Base-by-base conservation (phyloP, 2,888 invertebrate species). In the Caenorhabditis sp. region DNA sequence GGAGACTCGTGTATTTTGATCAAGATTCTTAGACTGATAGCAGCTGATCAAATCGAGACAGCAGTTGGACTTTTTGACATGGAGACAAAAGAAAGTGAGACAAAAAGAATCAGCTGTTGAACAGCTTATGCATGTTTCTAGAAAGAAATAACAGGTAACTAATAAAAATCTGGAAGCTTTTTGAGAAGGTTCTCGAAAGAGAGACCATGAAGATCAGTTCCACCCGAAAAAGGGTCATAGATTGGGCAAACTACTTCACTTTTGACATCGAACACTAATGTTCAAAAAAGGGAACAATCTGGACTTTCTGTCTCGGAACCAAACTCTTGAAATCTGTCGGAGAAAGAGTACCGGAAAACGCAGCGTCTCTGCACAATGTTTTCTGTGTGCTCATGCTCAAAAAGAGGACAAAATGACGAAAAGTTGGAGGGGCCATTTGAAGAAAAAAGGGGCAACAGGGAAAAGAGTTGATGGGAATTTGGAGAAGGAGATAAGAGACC, bases 381-480 rank as follows among this genome's bases (percentile, higher is more conserved):
- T 63, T 44, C 63, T 63, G 63, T 63, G 63, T 63, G 63, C 63
- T 63, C 63, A 51, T 66, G 66, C 66, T 66, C 66, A 51, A 66
- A 47, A 31, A 49, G n/a, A n/a, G 28, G 47, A 47, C 41, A 44
- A 63, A 44, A 63, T 44, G 31, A 58, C 58, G 26, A 63, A 47
- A 49, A 64, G 49, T 49, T 28, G 64, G 41, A 44, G 24, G 24
- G 49, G 49, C 47, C 49, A 49, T 58, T 38, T 28, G 58, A 28
- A 41, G 56, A 24, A 56, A 47, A 24, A 28, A 38, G 44, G 28
- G 35, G 47, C 47, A 47, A 47, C 19, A 56, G 24, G 51, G n/a
- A 59, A 63, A 58, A 58, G 44, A 63, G 61, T 61, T 61, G 41
- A 63, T 63, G 63, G 63, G 63, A 63, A 63, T 44, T 63, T 26